A percentile compares a stretch with the other conserved stretches of the same genome.
phyloP scores from a whole-genome alignment of 64 coral and sea anemone genomes.

The Anthopleura sola region DNA sequence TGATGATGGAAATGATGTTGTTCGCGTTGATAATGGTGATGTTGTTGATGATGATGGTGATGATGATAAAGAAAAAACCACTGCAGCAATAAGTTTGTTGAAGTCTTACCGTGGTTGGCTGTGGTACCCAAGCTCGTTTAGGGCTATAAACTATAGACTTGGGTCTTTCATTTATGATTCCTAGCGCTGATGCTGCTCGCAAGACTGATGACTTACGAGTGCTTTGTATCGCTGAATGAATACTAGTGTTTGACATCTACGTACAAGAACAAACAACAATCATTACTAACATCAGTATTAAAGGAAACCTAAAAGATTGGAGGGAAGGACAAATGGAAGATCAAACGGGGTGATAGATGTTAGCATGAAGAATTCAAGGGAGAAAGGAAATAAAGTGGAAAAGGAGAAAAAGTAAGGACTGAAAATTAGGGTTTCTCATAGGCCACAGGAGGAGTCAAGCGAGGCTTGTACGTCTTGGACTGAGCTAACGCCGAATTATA shows the following conservation, averaged over 20 bases:
- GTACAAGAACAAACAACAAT: not conserved
- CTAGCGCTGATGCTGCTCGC: slow-evolving; percentile 89
- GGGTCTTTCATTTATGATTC: slow-evolving; percentile 89
- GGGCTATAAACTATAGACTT: slow-evolving; percentile 80
- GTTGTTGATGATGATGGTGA: too few species aligned
- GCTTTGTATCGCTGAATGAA: not conserved
- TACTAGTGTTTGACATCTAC: not conserved
- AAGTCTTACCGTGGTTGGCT: slow-evolving; percentile 79
- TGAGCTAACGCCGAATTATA: slow-evolving; percentile 51
- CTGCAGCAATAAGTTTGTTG: not conserved
- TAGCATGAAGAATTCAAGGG: too few species aligned
- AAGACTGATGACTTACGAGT: slow-evolving; percentile 90
- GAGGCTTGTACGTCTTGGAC: slow-evolving; percentile 60
- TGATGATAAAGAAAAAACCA: too few species aligned
- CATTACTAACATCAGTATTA: not conserved
- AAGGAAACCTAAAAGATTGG: too few species aligned
- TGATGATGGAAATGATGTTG: too few species aligned
- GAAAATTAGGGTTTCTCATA: too few species aligned
- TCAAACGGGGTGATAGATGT: too few species aligned
- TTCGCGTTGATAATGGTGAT: too few species aligned
- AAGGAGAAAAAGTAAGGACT: too few species aligned
- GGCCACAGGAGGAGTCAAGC: not conserved
- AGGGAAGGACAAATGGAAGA: too few species aligned
- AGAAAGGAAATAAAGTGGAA: too few species aligned
- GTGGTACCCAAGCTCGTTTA: slow-evolving; percentile 85